Evolutionary conservation across 2,888 invertebrate species (phyloP).

Genomic region (Euspilapteryx auroguttella): DNA sequence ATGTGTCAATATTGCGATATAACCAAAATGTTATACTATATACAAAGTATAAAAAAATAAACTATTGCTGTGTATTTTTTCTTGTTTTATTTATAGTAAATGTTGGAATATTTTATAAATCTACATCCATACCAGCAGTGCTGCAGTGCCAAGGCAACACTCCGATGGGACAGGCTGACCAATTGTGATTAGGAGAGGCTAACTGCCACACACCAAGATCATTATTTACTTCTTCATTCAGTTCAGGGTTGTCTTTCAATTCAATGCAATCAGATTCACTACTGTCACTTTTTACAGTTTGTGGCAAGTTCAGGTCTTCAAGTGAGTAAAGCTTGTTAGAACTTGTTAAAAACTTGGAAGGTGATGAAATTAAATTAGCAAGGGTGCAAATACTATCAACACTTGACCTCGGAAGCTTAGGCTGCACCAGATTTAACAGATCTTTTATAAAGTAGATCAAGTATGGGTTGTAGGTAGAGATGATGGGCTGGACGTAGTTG

Average conservation of each 20-base stretch:
- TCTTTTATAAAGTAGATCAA: constrained; percentile 30
- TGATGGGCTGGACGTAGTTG: constrained; percentile 30
- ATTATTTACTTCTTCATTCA: constrained; percentile 4
- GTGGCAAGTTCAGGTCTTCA: constrained; percentile 25
- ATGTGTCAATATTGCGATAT: constrained; percentile 55
- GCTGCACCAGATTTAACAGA: constrained; percentile 27
- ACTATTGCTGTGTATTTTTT: constrained; percentile 39
- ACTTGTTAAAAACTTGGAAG: constrained; percentile 17
- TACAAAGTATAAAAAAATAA: constrained; percentile 50
- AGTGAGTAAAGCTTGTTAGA: constrained; percentile 37
- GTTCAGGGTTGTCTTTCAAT: constrained; percentile 5
- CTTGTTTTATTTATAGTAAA: constrained; percentile 10
- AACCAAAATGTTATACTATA: constrained; percentile 55
- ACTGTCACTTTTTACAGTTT: constrained; percentile 6
- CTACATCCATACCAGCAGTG: background rate
- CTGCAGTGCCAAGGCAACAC: constrained; percentile 39
- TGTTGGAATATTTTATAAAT: background rate
- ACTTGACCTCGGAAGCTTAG: constrained; percentile 20
- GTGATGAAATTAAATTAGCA: constrained; percentile 29
- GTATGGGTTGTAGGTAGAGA: constrained; percentile 36
- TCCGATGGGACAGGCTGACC: constrained; percentile 54
- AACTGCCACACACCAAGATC: constrained; percentile 28
- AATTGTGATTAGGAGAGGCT: constrained; percentile 23
- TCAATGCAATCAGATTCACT: constrained; percentile 10
- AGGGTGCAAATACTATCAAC: constrained; percentile 23